Conservation (phyloP, 1,140 invertebrate species). For the Macrotrachela quadricornifera region DNA sequence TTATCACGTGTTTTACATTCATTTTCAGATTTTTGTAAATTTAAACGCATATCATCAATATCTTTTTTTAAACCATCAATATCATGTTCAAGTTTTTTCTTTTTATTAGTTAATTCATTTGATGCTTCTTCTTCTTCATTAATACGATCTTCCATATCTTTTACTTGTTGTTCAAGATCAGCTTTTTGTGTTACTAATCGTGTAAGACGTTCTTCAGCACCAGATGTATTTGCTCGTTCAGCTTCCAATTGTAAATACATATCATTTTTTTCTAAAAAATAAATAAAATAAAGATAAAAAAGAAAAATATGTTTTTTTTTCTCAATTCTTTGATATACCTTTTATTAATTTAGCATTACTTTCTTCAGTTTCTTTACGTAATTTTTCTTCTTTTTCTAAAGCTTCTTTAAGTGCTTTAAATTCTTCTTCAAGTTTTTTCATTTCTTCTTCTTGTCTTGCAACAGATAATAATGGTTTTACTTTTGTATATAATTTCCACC, state of each 20-base stretch:
- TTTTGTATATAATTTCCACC: constrained; percentile 96
- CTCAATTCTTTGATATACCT: too few relatives aligned
- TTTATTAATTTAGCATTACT: constrained; percentile 51
- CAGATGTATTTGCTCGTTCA: constrained; percentile 47
- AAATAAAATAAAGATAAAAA: too few relatives aligned
- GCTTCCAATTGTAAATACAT: constrained; percentile 64
- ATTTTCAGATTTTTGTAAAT: constrained; percentile 59
- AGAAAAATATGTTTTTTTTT: too few relatives aligned
- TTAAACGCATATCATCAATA: constrained; percentile 75
- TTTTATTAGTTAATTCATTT: constrained; percentile 65
- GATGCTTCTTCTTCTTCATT: constrained; percentile 81
- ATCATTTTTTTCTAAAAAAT: constrained; percentile 63
- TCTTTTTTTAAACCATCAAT: constrained; percentile 79
- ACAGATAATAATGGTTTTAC: constrained; percentile 96
- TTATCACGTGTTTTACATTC: constrained; percentile 95
- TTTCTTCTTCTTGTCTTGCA: constrained; percentile 89
- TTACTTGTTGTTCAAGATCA: constrained; percentile 79
- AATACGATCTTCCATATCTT: constrained; percentile 85
- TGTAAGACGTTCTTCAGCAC: constrained; percentile 69
- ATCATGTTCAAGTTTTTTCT: constrained; percentile 88
- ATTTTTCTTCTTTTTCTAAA: constrained; percentile 74
- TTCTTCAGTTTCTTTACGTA: constrained; percentile 82
- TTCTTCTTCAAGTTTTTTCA: constrained; percentile 88
- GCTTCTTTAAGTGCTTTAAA: constrained; percentile 75
- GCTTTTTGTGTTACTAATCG: constrained; percentile 84